Percentiles rank a stretch among this genome's conserved stretches.
These are phyloP conservation scores for Amiota communis DNA, from an alignment of 2,888 invertebrate genomes.

Conservation along the genomic window DNA sequence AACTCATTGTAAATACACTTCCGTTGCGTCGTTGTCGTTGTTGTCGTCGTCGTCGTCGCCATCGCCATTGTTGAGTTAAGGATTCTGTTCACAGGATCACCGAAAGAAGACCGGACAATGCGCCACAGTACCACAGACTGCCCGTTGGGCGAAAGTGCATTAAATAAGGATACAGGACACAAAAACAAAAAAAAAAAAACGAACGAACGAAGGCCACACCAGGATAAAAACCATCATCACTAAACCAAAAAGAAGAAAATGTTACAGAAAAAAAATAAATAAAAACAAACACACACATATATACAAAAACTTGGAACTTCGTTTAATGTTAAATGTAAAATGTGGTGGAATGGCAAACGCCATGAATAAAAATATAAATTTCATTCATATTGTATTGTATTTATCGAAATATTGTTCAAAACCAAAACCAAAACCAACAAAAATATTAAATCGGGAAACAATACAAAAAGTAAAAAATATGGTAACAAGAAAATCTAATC, in stretches of 20 bases:
- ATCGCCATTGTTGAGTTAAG: background rate
- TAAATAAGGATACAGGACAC: constrained; percentile 17
- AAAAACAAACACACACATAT: background rate
- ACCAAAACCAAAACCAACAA: constrained; percentile 15
- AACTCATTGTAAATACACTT: constrained; percentile 30
- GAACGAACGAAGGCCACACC: background rate
- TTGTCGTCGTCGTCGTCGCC: constrained; percentile 6
- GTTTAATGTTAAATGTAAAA: background rate
- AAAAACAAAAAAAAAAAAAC: constrained; percentile 13
- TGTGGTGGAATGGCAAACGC: background rate
- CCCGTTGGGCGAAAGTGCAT: constrained; percentile 29
- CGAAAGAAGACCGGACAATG: background rate
- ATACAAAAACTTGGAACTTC: background rate
- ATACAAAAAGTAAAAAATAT: too few species aligned
- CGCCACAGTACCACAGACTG: constrained; percentile 12
- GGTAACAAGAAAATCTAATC: too few species aligned
- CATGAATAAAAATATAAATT: constrained; percentile 21
- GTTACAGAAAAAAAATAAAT: background rate
- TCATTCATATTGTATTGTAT: background rate
- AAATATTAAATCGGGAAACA: constrained; percentile 1
- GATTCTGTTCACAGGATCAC: background rate
- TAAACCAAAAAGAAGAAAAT: background rate
- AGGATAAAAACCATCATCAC: background rate
- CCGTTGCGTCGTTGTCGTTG: constrained; percentile 24
- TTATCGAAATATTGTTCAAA: background rate